These are phyloP conservation scores for Drosophila tristis DNA, from an alignment of 1,140 invertebrate genomes.

Conservation along the genomic window DNA sequence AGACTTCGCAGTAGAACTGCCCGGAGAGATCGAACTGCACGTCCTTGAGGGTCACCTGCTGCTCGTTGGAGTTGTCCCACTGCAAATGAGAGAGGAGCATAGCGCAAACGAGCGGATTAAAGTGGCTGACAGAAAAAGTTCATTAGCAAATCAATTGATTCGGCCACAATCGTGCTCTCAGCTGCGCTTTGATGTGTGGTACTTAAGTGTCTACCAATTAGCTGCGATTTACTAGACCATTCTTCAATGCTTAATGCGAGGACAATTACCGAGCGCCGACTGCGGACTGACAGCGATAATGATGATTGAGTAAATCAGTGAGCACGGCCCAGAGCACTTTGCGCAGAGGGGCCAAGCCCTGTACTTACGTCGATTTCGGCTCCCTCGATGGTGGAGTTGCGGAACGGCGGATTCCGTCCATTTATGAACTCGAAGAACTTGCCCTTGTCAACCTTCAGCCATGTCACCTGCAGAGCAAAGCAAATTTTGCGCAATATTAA, in stretches of 20 bases:
- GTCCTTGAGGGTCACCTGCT: slow-evolving; percentile 89
- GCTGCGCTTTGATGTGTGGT: background rate
- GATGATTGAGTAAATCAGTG: slow-evolving; percentile 39
- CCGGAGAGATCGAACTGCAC: slow-evolving; percentile 90
- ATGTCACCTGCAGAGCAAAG: slow-evolving; percentile 85
- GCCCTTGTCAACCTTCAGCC: slow-evolving; percentile 90
- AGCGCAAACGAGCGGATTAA: slow-evolving; percentile 3
- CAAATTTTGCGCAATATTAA: slow-evolving; percentile 58
- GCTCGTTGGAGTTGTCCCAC: slow-evolving; percentile 89
- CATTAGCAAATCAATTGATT: slow-evolving; percentile 44
- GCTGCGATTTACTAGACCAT: slow-evolving; percentile 24
- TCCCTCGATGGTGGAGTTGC: slow-evolving; percentile 87
- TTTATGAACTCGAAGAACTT: slow-evolving; percentile 91
- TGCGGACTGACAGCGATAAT: slow-evolving; percentile 24
- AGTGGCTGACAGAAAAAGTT: slow-evolving; percentile 19
- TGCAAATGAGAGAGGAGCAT: slow-evolving; percentile 70
- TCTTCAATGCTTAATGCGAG: slow-evolving; percentile 15
- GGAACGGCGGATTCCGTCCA: slow-evolving; percentile 89
- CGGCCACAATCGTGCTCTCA: background rate
- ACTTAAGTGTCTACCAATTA: slow-evolving; percentile 28
- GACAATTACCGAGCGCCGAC: slow-evolving; percentile 12
- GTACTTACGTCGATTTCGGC: slow-evolving; percentile 90
- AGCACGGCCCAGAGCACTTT: background rate
- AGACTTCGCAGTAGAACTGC: slow-evolving; percentile 90
- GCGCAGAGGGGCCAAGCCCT: background rate